Conservation (phyloP, 2,888 invertebrate genomes). For the Nyleta sp. region DNA sequence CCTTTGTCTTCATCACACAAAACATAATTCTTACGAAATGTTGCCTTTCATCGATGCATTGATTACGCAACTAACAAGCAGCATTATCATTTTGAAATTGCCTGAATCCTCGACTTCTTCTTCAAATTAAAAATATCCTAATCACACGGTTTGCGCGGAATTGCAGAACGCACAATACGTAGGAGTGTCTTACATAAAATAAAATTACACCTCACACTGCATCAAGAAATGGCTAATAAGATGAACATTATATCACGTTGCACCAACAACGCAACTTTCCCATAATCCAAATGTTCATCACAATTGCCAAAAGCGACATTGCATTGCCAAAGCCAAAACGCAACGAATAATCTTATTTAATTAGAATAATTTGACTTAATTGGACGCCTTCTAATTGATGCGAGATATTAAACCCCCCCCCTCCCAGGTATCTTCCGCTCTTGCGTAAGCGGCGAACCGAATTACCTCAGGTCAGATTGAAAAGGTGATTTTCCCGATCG, state of each 20-base stretch:
- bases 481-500: not conserved
- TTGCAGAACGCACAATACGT: slow-evolving; percentile 11
- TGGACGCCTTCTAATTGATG: too few species aligned
- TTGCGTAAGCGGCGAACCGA: slow-evolving; percentile 15
- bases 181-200: slow-evolving; percentile 34
- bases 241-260: slow-evolving; percentile 23
- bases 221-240: slow-evolving; percentile 10
- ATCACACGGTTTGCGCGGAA: slow-evolving; percentile 6
- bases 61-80: too few species aligned
- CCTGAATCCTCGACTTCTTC: too few species aligned
- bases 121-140: slow-evolving; percentile 17
- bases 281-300: slow-evolving; percentile 22
- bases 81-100: too few species aligned
- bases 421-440: slow-evolving; percentile 4
- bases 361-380: too few species aligned
- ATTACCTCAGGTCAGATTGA: not conserved
- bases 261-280: slow-evolving; percentile 30
- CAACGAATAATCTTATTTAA: too few species aligned
- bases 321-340: not conserved
- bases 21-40: too few species aligned
- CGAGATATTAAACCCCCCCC: not conserved
- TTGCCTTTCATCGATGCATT: too few species aligned
- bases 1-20: too few species aligned
- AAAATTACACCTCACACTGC: slow-evolving; percentile 20
- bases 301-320: slow-evolving; percentile 4